Evolutionary conservation across 2,888 invertebrate species (phyloP).

Genomic region (Troides oblongomaculatus): DNA sequence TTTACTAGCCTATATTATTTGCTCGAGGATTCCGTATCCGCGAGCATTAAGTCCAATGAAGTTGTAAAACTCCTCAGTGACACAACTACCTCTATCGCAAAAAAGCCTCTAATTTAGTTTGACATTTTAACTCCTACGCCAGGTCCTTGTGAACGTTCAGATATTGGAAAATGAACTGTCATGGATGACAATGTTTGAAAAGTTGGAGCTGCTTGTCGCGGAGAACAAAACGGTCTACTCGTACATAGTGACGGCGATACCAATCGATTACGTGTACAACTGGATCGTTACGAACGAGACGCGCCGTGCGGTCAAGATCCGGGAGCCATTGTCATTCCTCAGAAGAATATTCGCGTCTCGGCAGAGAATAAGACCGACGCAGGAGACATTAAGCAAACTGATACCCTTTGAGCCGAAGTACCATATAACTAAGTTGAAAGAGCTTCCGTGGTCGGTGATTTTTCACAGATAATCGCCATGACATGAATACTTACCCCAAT

Average conservation of each 20-base stretch:
- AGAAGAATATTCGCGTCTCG: constrained; percentile 37
- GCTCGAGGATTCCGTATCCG: too few species aligned
- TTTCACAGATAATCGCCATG: constrained; percentile 49
- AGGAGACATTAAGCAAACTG: constrained; percentile 38
- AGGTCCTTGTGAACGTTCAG: constrained; percentile 69
- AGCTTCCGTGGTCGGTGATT: constrained; percentile 70
- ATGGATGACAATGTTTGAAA: constrained; percentile 53
- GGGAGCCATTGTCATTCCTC: constrained; percentile 38
- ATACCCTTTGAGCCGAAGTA: constrained; percentile 51
- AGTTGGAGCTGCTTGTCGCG: constrained; percentile 55
- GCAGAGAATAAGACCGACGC: constrained; percentile 40
- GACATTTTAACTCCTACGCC: constrained; percentile 22
- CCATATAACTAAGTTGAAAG: constrained; percentile 53
- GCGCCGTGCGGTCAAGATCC: constrained; percentile 37
- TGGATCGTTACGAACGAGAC: constrained; percentile 46
- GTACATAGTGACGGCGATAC: constrained; percentile 58
- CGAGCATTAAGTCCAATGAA: too few species aligned
- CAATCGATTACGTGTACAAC: constrained; percentile 66
- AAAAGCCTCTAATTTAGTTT: neutral
- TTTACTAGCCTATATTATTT: too few species aligned
- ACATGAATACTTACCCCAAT: neutral
- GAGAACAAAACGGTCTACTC: constrained; percentile 55
- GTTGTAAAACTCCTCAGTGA: too few species aligned
- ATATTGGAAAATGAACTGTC: constrained; percentile 50
- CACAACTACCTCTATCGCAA: too few species aligned